These are phyloP conservation scores for Amblyopsis hoosieri DNA, from an alignment of 2,797 vertebrate genomes.

Conservation along the genomic window DNA sequence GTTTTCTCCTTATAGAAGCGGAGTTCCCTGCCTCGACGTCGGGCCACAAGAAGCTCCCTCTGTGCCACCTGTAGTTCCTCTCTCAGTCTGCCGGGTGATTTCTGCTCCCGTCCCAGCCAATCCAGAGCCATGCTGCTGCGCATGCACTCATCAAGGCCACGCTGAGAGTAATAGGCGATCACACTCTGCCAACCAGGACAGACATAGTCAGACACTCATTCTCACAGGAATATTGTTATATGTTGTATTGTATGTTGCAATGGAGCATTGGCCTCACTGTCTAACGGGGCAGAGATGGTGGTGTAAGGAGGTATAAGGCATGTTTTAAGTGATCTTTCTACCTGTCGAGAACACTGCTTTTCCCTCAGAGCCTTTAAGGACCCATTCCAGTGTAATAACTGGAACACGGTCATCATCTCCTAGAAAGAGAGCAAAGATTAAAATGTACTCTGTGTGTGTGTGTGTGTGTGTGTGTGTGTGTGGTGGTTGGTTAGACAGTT, in stretches of 20 bases:
- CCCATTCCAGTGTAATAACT: constrained; percentile 92
- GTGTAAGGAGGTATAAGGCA: background rate
- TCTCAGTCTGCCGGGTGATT: constrained; percentile 80
- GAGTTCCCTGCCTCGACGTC: constrained; percentile 84
- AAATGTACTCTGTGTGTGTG: background rate
- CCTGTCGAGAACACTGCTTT: constrained; percentile 86
- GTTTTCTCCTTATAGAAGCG: constrained; percentile 93
- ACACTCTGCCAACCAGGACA: constrained; percentile 79
- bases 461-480: background rate
- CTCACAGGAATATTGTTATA: background rate
- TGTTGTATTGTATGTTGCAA: background rate
- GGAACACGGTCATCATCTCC: constrained; percentile 94
- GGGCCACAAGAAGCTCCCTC: constrained; percentile 83
- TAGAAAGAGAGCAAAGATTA: constrained; percentile 44
- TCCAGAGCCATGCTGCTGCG: constrained; percentile 93
- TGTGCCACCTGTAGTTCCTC: constrained; percentile 84
- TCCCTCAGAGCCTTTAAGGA: constrained; percentile 87
- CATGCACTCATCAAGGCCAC: constrained; percentile 85
- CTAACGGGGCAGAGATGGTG: background rate
- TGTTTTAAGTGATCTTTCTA: constrained; percentile 47
- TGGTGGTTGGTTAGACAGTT: background rate
- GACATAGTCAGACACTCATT: background rate
- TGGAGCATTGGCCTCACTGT: background rate
- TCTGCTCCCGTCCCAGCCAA: constrained; percentile 87
- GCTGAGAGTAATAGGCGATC: constrained; percentile 88